Percentiles rank a stretch among this genome's conserved stretches.
Conservation (phyloP, 2,113 vertebrate genomes). For the Tachysurus vachellii region DNA sequence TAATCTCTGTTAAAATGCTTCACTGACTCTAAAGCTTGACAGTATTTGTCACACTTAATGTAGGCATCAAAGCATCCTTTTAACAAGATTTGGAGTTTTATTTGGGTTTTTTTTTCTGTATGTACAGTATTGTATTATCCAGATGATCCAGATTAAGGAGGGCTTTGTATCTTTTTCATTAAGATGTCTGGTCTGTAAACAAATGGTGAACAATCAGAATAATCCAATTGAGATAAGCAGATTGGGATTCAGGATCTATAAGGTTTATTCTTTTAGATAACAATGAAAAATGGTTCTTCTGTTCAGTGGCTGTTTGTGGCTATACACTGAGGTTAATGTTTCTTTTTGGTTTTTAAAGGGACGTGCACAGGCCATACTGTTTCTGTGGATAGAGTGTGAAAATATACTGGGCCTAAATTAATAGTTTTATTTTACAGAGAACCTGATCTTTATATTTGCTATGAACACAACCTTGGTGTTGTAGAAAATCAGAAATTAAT, state of each 20-base stretch:
- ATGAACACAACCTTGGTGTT: background rate
- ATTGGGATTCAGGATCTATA: background rate
- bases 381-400: background rate
- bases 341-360: background rate
- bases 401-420: background rate
- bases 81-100: background rate
- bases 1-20: background rate
- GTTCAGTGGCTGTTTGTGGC: background rate
- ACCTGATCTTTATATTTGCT: background rate
- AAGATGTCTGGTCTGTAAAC: background rate
- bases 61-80: background rate
- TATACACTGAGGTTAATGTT: background rate
- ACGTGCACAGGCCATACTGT: background rate
- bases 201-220: slow-evolving; percentile 24
- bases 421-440: background rate
- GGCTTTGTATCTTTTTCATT: background rate
- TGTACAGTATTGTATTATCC: background rate
- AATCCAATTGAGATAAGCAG: background rate
- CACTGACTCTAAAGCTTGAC: background rate
- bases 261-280: background rate
- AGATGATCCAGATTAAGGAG: background rate
- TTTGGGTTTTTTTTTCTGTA: background rate
- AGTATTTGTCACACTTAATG: background rate
- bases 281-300: background rate
- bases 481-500: background rate